Evolutionary conservation across 2,797 vertebrate genomes (phyloP), one percentile per base, ranked within the genome.

Genomic region (Intellagama lesueurii): DNA sequence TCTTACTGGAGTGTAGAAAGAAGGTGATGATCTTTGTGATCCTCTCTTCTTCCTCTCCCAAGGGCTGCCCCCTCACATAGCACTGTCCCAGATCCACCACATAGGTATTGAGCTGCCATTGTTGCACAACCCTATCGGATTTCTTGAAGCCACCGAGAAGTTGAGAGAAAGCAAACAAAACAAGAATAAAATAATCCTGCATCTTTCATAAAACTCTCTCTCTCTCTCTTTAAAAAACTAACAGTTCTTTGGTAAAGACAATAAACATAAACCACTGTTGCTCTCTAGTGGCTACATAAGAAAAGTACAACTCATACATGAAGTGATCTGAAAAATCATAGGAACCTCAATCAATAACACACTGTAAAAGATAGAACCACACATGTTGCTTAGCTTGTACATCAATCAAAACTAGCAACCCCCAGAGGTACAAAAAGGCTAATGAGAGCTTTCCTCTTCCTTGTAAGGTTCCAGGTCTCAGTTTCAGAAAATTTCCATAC

Each of bases 241-340:
- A 64, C 60, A 85, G 89, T 86, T n/a, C 68, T 82, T 91, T 86
- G 88, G 94, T 87, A 47, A 92, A 95, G 91, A 90, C 69, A 90
- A 88, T 80, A 93, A 92, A 90, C 92, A 86, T 94, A 91, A 91
- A 80, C 92, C 7, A 72, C 85, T 75, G 80, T 94, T 95, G 94
- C 96, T 92, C 94, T 92, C 90, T 93, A 91, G 89, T 92, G 95
- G 94, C 89, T 92, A 91, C 0, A 0, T 88, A 85, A 82, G 88
- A 88, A 95, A 95, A 94, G 35, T 92, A 92, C 94, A 91, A 86
- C 44, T 90, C 66, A 69, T 8, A 30, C 84, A 82, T 0, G 1
- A 64, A 86, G 52, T 52, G 7, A 28, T 7, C 11, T n/a, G 17
- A 75, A 28, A 83, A 83, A 88, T 89, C 81, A 87, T 88, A 26